Conservation (phyloP, 2,888 invertebrate genomes). For the Drosophila limbata region DNA sequence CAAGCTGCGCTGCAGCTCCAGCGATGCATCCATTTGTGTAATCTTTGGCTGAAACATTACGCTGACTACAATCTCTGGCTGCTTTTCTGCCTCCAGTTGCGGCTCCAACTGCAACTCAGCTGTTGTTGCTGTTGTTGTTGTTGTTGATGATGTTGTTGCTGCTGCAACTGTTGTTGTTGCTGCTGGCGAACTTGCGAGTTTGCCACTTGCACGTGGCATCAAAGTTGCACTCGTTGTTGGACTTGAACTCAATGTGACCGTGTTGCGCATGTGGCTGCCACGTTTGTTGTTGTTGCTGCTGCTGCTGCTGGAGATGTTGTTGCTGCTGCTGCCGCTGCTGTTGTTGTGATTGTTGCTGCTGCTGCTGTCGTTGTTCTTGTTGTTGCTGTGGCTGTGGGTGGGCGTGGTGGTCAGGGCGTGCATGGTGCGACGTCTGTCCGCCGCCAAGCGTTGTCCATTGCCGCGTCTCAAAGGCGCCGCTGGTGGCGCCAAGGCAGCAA, state of each 20-base stretch:
- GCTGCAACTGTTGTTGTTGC: neutral
- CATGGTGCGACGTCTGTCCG: conserved; percentile 3
- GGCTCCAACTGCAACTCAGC: neutral
- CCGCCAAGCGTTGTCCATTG: neutral
- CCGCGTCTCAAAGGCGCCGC: neutral
- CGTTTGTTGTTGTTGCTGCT: neutral
- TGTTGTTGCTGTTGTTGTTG: neutral
- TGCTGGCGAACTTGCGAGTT: neutral
- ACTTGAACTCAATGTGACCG: neutral
- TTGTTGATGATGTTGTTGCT: no score
- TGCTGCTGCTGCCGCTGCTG: neutral
- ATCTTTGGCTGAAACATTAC: conserved; percentile 1
- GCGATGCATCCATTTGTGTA: conserved; percentile 15
- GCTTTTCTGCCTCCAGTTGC: neutral
- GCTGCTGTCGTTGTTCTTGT: neutral
- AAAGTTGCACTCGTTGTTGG: neutral
- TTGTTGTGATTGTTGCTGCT: neutral
- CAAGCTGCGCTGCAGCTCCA: conserved; percentile 89
- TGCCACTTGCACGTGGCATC: neutral
- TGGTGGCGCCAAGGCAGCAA: neutral
- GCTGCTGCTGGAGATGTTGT: neutral
- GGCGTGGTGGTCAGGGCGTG: neutral
- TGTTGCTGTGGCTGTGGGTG: neutral
- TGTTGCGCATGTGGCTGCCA: neutral
- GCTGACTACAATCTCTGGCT: neutral